Conservation (phyloP, 2,797 vertebrate genomes). For the Trachops cirrhosus region DNA sequence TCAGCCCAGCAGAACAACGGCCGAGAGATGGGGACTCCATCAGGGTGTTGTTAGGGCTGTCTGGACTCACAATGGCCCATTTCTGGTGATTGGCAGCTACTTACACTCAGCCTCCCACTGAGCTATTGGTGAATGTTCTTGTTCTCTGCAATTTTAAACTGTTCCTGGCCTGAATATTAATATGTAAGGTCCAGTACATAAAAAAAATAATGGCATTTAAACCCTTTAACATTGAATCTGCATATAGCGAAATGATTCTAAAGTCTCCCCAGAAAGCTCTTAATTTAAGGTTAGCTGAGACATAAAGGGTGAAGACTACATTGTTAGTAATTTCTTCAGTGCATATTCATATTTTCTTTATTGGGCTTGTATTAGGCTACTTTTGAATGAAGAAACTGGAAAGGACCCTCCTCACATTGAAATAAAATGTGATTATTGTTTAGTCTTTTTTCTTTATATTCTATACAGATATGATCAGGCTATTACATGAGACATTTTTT, state of each 20-base stretch:
- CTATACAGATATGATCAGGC: conserved; percentile 24
- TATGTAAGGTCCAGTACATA: conserved; percentile 24
- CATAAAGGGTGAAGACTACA: neutral
- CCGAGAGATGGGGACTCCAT: neutral
- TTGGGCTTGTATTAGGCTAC: neutral
- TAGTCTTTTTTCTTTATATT: neutral
- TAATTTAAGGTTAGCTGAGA: neutral
- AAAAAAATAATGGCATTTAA: neutral
- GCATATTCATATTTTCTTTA: neutral
- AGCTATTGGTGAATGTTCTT: conserved; percentile 41
- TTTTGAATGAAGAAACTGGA: conserved; percentile 29
- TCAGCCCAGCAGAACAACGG: neutral
- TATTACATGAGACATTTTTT: neutral
- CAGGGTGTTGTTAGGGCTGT: conserved; percentile 39
- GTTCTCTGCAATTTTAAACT: conserved; percentile 43
- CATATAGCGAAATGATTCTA: neutral
- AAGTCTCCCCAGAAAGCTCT: neutral
- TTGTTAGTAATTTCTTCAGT: neutral
- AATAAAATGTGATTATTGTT: neutral
- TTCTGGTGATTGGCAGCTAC: conserved; percentile 62
- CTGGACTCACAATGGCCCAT: conserved; percentile 64
- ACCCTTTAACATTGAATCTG: neutral
- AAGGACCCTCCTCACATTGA: neutral
- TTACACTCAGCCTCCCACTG: conserved; percentile 58
- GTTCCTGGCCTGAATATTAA: conserved; percentile 70